These are phyloP conservation scores for Philotrypesis tridentata DNA, from an alignment of 1,140 invertebrate species.

Conservation along the genomic window DNA sequence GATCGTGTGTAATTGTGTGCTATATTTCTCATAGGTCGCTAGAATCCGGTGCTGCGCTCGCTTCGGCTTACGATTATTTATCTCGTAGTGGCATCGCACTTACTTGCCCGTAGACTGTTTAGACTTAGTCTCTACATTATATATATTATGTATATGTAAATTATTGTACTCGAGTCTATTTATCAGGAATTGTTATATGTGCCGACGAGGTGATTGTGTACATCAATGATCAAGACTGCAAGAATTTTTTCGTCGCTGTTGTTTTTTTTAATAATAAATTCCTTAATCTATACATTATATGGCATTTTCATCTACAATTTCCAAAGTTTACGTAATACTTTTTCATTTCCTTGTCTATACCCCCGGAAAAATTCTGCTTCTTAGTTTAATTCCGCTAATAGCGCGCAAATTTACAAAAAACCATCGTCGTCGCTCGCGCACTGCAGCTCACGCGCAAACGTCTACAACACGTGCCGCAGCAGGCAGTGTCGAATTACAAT, in stretches of 20 bases:
- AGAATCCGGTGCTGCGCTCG: background rate
- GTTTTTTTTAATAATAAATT: slow-evolving; percentile 50
- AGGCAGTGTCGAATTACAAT: slow-evolving; percentile 15
- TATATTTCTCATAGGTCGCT: background rate
- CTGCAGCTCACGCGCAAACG: slow-evolving; percentile 11
- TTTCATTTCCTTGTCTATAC: background rate
- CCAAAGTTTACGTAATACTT: slow-evolving; percentile 49
- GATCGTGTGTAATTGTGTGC: background rate
- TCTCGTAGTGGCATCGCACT: background rate
- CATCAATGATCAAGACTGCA: background rate
- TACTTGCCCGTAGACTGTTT: background rate
- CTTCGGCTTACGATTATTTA: background rate
- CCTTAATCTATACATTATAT: slow-evolving; percentile 52
- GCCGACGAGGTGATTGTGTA: background rate
- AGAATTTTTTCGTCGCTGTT: background rate
- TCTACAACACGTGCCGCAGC: background rate
- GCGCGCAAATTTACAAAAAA: slow-evolving; percentile 45
- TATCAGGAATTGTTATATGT: background rate
- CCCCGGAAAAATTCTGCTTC: slow-evolving; percentile 3
- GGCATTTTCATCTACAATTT: slow-evolving; percentile 52
- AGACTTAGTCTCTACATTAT: background rate
- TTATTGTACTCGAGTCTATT: too few species aligned
- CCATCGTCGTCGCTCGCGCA: background rate
- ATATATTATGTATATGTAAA: background rate
- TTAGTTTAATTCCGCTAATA: slow-evolving; percentile 19